Percentiles rank a stretch among this genome's conserved stretches.
Evolutionary conservation across 2,797 vertebrate species (phyloP).

Genomic region (Myotis myotis): DNA sequence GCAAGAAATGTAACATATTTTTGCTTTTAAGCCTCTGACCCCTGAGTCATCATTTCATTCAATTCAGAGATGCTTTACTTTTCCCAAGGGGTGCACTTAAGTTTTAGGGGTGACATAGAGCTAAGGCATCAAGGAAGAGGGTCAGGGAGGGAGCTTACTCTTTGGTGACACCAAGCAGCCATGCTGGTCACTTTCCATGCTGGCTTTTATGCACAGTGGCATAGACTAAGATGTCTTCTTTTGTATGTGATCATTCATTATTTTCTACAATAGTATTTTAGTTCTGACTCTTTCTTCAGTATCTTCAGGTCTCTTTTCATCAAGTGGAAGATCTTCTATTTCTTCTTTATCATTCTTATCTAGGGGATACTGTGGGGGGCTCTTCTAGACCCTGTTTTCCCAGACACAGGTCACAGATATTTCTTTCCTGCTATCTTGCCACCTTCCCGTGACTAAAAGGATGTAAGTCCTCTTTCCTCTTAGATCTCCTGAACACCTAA

Average conservation of each 20-base stretch:
- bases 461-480: background rate
- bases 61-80: background rate
- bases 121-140: background rate
- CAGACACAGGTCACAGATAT: background rate
- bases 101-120: background rate
- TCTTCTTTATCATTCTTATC: background rate
- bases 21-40: background rate
- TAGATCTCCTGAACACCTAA: background rate
- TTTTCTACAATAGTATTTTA: background rate
- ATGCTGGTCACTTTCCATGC: background rate
- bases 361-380: background rate
- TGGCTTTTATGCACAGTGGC: background rate
- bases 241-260: background rate
- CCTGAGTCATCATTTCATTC: background rate
- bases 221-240: background rate
- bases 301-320: background rate
- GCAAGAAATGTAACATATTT: background rate
- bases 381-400: background rate
- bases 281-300: background rate
- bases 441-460: background rate
- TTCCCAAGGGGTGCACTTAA: background rate
- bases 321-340: background rate
- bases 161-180: rapidly evolving
- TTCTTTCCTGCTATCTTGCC: background rate
- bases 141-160: rapidly evolving